Base-by-base conservation (phyloP, 2,888 invertebrate genomes). In the Parnassius apollo region DNA sequence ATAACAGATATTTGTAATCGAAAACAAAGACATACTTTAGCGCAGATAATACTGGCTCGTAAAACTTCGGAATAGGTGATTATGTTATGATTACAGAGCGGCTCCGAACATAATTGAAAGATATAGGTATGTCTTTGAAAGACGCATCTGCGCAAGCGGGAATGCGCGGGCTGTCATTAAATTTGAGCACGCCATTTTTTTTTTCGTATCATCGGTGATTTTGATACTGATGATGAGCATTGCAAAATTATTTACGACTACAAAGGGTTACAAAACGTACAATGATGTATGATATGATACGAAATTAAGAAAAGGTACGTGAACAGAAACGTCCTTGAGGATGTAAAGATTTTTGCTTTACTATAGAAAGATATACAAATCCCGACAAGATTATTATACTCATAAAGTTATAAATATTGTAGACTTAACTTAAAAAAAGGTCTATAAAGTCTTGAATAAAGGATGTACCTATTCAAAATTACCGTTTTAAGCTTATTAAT, bases 51-150 rank as follows among this genome's bases (percentile, higher is more conserved):
- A 69, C 76, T 75, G 74, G 80, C 75, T 76, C 75, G 65, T 67
- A 60, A 65, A 65, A 66, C 73, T 70, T 75, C 78, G 76, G 80
- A 85, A 86, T 89, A 83, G 81, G 79, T 83, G 83, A 85, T 86
- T 87, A 85, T 80, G 73, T 78, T 77, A 78, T 85, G 88, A 91
- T 91, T 86, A 87, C 81, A 83, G 85, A 78, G 82, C 91, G 89
- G 89, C 69, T 66, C 65, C 62, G 62, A 57, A 57, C 66, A 69
- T 79, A 81, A 83, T 82, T 83, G 82, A 82, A 82, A 78, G 81
- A 76, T 77, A 70, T 69, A 78, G 81, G 76, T 77, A 70, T 69
- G 35, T 35, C 70, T 69, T 71, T 71, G 75, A 76, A 73, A 70
- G 70, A 68, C 68, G 70, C 75, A 75, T 74, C 74, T 75, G 75